phyloP scores from a whole-genome alignment of 1,140 invertebrate genomes.

The Campoletis sonorensis region DNA sequence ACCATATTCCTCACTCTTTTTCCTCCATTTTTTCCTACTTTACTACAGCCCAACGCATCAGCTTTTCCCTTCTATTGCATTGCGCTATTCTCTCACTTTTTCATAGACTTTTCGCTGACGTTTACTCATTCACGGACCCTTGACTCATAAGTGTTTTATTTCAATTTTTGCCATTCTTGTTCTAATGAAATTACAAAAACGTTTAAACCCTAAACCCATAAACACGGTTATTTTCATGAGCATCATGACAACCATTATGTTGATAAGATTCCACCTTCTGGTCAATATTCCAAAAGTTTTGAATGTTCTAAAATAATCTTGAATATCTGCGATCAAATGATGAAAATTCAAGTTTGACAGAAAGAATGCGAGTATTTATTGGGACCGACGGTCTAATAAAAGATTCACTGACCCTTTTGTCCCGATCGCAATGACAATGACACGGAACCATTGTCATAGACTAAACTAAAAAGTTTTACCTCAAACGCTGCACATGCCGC shows the following conservation, averaged over 20 bases:
- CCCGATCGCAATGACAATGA: neutral
- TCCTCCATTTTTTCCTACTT: constrained; percentile 1
- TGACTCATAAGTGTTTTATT: neutral
- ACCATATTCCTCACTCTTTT: constrained; percentile 16
- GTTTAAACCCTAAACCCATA: too few species aligned
- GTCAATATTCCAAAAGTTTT: too few species aligned
- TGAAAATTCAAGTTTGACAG: neutral
- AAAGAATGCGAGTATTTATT: too few species aligned
- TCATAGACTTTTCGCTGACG: neutral
- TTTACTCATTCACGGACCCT: neutral
- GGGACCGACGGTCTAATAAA: neutral
- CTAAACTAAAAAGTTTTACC: neutral
- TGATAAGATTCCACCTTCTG: too few species aligned
- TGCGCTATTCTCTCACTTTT: neutral
- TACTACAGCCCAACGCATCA: neutral
- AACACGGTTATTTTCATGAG: too few species aligned
- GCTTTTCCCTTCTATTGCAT: neutral
- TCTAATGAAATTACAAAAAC: neutral
- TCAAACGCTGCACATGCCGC: neutral
- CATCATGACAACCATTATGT: too few species aligned
- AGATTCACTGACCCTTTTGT: neutral
- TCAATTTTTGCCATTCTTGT: neutral
- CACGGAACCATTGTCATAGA: neutral
- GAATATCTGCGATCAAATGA: neutral
- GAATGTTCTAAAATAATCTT: too few species aligned